These are phyloP conservation scores for Danio rerio DNA, from an alignment of 2,113 vertebrate genomes.

Conservation along the genomic window GRCz12tu NC_133186.1:19456001-19456500, in stretches of 20 bases:
- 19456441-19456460: too few species aligned
- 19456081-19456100: background rate
- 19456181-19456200: background rate
- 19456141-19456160: background rate
- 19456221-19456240: background rate
- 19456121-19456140: background rate
- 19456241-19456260: background rate
- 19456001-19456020: slow-evolving; percentile 44
- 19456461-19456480: too few species aligned
- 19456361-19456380: too few species aligned
- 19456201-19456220: background rate
- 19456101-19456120: background rate
- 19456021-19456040: slow-evolving; percentile 2
- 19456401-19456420: too few species aligned
- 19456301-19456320: too few species aligned
- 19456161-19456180: background rate
- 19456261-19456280: background rate
- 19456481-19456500: too few species aligned
- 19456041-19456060: slow-evolving; percentile 29
- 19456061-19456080: background rate
- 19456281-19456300: too few species aligned
- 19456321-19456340: background rate
- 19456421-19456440: too few species aligned
- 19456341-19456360: too few species aligned
- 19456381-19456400: too few species aligned